Evolutionary conservation across 2,797 vertebrate genomes (phyloP), one percentile per base, ranked within the genome.

Genomic region (Gallinago solitaria): DNA sequence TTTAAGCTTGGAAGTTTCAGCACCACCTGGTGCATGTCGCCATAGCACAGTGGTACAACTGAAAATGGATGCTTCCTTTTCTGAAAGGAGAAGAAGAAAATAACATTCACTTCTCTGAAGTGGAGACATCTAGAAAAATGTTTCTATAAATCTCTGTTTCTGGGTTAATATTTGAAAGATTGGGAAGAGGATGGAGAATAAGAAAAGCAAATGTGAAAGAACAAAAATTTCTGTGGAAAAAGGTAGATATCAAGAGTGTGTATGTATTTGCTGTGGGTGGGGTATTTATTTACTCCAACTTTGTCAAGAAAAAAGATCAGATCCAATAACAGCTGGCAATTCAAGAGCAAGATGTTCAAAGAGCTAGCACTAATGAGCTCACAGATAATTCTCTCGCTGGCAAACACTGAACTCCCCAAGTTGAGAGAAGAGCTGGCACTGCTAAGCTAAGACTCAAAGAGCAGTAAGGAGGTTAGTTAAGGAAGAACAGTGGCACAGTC

Each of bases 331-430:
- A 93, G 37, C 39, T 91, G 85, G 77, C 67, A 86, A 67, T 60
- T 94, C 70, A 95, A 82, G 61, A 94, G 25, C 65, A 91, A 89
- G 73, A 69, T 60, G 56, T 91, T 96, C 54, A 51, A 76, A 92
- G 63, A 95, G 50, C 39, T 65, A 65, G 50, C 67, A 73, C 61
- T 93, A 93, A 95, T 47, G 88, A 87, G 54, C 71, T 95, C 74
- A 63, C 63, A 76, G 80, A 87, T 89, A 86, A 95, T 84, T 78
- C 80, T 90, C 39, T 32, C 30, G 7, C 6, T 63, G 88, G 63
- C 83, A 90, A 67, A 35, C 57, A 83, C 43, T 50, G 86, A 93
- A 45, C 43, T 79, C 67, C 54, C 54, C 23, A 56, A 41, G 67
- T 61, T 93, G 86, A 94, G 64, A 91, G 84, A 41, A 84, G 41